Percentiles rank a stretch among this genome's conserved stretches.
These are phyloP conservation scores for Nestor notabilis DNA, from an alignment of 2,113 vertebrate species.

Conservation along the genomic window DNA sequence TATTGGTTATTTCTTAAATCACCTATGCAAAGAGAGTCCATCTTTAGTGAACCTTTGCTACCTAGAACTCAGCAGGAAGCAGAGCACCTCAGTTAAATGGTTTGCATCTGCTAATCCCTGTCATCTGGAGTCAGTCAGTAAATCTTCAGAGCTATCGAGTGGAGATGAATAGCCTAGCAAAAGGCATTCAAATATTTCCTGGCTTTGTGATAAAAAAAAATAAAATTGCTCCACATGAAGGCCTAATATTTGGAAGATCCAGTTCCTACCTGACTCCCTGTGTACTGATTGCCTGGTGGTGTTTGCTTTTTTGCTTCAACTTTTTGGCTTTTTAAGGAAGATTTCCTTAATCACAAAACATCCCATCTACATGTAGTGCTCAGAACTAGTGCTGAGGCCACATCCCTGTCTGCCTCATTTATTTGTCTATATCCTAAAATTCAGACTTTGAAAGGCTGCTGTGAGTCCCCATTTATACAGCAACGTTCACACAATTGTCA, in stretches of 20 bases:
- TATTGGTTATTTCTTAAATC: background rate
- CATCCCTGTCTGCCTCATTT: background rate
- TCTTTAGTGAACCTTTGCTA: background rate
- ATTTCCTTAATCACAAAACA: background rate
- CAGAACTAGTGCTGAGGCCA: background rate
- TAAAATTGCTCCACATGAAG: background rate
- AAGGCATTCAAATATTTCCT: conserved; percentile 7
- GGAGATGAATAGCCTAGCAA: background rate
- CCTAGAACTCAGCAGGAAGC: background rate
- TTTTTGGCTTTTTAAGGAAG: background rate
- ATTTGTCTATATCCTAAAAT: background rate
- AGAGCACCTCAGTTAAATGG: background rate
- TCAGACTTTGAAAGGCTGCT: background rate
- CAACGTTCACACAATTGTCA: background rate
- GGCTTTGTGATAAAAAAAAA: background rate
- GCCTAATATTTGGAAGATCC: background rate
- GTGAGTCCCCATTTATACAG: background rate
- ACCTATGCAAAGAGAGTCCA: background rate
- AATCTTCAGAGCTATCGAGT: background rate
- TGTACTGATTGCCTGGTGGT: background rate
- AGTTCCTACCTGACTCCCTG: background rate
- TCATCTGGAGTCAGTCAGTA: background rate
- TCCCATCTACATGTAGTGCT: background rate
- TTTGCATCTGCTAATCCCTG: background rate
- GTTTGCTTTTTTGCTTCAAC: background rate